phyloP scores from a whole-genome alignment of 2,888 invertebrate genomes.

The Pocota personata region DNA sequence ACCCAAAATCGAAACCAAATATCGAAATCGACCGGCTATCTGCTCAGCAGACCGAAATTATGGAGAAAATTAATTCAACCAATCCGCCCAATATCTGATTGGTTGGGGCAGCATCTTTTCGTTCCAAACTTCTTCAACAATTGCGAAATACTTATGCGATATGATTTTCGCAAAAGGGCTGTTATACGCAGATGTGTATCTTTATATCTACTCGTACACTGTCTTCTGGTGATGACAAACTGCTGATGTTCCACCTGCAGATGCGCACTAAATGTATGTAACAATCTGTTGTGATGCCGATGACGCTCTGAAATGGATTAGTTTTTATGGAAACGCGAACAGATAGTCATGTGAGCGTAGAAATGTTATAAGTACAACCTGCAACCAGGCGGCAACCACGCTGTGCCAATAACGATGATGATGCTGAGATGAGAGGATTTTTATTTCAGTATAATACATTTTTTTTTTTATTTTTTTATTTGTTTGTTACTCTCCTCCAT shows the following conservation, averaged over 20 bases:
- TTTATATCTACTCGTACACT: neutral
- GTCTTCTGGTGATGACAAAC: slow-evolving; percentile 18
- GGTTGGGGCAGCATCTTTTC: neutral
- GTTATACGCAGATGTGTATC: neutral
- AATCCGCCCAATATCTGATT: slow-evolving; percentile 51
- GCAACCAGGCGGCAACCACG: neutral
- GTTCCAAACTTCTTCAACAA: neutral
- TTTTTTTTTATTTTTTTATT: slow-evolving; percentile 1
- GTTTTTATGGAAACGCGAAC: slow-evolving; percentile 1
- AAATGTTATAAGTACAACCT: slow-evolving; percentile 9
- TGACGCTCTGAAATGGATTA: slow-evolving; percentile 40
- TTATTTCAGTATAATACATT: neutral
- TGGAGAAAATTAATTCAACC: slow-evolving; percentile 51
- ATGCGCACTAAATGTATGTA: no score
- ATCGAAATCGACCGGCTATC: slow-evolving; percentile 19
- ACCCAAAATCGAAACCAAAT: slow-evolving; percentile 52
- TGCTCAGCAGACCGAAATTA: slow-evolving; percentile 21
- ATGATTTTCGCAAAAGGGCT: slow-evolving; percentile 9
- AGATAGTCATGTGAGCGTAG: slow-evolving; percentile 35
- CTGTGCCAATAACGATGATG: slow-evolving; percentile 20
- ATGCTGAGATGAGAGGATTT: slow-evolving; percentile 42
- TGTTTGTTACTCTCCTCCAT: slow-evolving; percentile 44
- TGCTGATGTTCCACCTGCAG: no score
- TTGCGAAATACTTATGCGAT: neutral
- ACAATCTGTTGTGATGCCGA: no score